Percentiles rank a stretch among this genome's conserved stretches.
Conservation (phyloP, 2,888 invertebrate genomes). For the Mactromeris polynyma region DNA sequence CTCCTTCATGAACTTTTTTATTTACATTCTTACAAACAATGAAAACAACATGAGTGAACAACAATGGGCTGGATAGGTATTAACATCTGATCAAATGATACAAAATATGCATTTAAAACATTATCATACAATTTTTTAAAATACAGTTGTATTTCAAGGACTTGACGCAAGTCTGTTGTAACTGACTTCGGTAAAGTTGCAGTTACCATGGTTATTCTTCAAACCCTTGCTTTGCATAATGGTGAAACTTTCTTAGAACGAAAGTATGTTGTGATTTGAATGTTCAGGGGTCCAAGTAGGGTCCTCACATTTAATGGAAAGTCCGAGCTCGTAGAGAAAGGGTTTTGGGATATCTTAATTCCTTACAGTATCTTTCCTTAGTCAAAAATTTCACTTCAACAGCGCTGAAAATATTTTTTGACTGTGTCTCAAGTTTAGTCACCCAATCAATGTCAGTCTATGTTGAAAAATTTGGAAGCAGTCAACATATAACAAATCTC, state of each 20-base stretch:
- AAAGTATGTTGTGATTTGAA: no score
- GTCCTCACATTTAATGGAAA: background rate
- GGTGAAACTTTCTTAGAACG: no score
- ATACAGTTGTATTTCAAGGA: no score
- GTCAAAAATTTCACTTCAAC: background rate
- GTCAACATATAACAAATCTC: background rate
- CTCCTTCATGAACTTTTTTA: slow-evolving; percentile 10
- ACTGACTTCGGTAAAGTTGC: no score
- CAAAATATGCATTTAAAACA: background rate
- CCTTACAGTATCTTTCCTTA: background rate
- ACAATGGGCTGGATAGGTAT: background rate
- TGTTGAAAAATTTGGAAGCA: background rate
- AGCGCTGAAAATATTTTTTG: background rate
- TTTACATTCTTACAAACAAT: slow-evolving; percentile 62
- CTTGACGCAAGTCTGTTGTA: no score
- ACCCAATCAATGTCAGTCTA: background rate
- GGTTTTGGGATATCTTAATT: background rate
- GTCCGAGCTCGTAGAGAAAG: background rate
- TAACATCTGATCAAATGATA: background rate
- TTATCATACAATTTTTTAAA: background rate
- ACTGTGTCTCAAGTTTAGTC: background rate
- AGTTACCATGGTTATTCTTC: no score
- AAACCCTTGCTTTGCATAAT: no score
- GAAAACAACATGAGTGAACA: slow-evolving; percentile 58
- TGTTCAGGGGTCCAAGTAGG: background rate